Percentiles rank a stretch among this genome's conserved stretches.
These are phyloP conservation scores for Caenorhabditis sulstoni DNA, from an alignment of 2,888 invertebrate species.

Conservation along the genomic window DNA sequence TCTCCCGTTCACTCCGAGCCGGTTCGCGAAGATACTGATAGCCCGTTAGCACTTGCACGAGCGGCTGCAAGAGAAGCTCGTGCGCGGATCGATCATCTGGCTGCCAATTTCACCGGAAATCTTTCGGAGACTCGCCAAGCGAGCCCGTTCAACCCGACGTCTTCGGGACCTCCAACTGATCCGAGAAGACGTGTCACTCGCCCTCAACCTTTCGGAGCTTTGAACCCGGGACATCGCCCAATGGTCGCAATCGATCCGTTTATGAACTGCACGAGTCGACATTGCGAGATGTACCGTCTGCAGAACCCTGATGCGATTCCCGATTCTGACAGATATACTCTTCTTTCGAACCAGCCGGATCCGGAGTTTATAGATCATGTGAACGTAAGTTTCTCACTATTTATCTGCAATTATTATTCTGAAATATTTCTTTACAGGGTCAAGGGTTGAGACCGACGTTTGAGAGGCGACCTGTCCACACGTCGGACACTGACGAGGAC, in stretches of 20 bases:
- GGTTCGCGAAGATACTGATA: not conserved
- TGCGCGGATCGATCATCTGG: conserved; percentile 23
- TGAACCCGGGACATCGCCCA: not conserved
- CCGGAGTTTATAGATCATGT: conserved; percentile 20
- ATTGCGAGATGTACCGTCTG: conserved; percentile 35
- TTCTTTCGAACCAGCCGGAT: conserved; percentile 33
- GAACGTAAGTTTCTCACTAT: conserved; percentile 1
- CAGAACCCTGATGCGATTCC: not conserved
- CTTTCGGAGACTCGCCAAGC: not conserved
- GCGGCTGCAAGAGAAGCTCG: conserved; percentile 1
- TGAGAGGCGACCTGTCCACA: conserved; percentile 4
- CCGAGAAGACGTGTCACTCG: not conserved
- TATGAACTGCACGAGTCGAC: conserved; percentile 35
- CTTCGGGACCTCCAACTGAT: not conserved
- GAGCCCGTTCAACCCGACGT: not conserved
- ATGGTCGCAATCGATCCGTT: conserved; percentile 53
- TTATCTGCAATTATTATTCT: not conserved
- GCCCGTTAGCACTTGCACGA: not conserved
- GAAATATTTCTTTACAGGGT: not conserved
- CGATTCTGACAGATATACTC: conserved; percentile 19
- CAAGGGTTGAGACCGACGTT: conserved; percentile 5
- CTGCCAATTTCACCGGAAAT: conserved; percentile 25
- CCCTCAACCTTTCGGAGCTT: not conserved
- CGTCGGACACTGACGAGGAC: conserved; percentile 15
- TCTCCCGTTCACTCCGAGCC: not conserved